phyloP scores from a whole-genome alignment of 2,888 invertebrate genomes.

The Amphiduros pacificus region DNA sequence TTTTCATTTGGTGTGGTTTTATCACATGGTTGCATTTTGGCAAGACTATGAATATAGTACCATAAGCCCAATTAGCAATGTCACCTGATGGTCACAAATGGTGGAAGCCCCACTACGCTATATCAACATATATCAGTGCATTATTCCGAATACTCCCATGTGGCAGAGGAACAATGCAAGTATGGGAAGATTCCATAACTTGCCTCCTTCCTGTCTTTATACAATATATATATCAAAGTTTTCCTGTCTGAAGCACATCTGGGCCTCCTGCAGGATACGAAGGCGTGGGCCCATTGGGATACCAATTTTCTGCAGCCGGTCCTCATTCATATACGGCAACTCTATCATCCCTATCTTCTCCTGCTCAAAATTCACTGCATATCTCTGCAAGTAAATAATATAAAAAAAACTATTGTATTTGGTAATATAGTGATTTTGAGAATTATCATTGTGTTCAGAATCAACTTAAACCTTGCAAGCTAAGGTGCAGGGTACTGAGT shows the following conservation, averaged over 20 bases:
- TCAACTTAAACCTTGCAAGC: too few species aligned
- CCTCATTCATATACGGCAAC: constrained; percentile 86
- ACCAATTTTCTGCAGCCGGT: constrained; percentile 81
- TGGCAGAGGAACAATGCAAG: too few species aligned
- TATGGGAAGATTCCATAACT: too few species aligned
- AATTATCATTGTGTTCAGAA: background rate
- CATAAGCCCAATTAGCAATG: too few species aligned
- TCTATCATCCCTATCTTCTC: constrained; percentile 85
- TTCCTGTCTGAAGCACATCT: constrained; percentile 51
- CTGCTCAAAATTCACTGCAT: constrained; percentile 78
- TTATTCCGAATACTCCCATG: too few species aligned
- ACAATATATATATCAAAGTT: constrained; percentile 53
- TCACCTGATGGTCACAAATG: too few species aligned
- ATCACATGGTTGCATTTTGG: too few species aligned
- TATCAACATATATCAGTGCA: too few species aligned
- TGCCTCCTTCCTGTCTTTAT: constrained; percentile 24
- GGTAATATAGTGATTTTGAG: background rate
- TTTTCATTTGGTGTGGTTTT: too few species aligned
- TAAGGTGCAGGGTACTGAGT: too few species aligned
- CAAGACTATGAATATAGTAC: too few species aligned
- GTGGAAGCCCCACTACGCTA: too few species aligned
- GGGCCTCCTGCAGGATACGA: constrained; percentile 78
- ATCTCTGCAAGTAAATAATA: constrained; percentile 77
- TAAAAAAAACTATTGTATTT: background rate
- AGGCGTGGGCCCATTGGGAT: constrained; percentile 88